phyloP scores from a whole-genome alignment of 2,113 vertebrate species.

The Piprites chloris region DNA sequence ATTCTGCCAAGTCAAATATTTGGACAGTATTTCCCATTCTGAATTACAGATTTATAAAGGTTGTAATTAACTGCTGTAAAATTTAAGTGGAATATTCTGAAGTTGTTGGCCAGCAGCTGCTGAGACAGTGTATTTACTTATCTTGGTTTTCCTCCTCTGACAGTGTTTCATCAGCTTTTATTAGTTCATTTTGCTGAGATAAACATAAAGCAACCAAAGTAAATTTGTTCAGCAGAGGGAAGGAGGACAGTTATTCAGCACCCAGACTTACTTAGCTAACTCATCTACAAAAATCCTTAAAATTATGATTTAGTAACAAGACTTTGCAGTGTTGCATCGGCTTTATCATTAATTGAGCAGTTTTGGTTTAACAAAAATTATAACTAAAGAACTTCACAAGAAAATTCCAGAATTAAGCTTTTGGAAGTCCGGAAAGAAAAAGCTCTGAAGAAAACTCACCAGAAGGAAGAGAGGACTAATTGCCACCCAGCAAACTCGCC shows the following conservation, averaged over 20 bases:
- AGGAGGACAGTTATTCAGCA: background rate
- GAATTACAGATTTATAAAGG: background rate
- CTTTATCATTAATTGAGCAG: background rate
- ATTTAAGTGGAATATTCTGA: background rate
- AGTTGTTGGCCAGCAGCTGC: background rate
- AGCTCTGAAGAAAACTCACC: constrained; percentile 76
- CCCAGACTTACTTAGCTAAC: background rate
- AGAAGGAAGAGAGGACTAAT: constrained; percentile 93
- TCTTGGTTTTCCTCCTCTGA: background rate
- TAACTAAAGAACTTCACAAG: background rate
- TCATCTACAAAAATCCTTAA: background rate
- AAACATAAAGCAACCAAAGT: background rate
- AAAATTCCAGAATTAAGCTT: background rate
- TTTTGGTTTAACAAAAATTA: background rate
- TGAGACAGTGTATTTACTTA: background rate
- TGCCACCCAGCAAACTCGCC: constrained; percentile 92
- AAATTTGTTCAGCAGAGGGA: background rate
- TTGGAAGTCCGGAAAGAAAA: background rate
- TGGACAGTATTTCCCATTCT: background rate
- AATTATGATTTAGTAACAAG: background rate
- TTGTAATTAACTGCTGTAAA: background rate
- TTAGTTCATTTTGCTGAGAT: constrained; percentile 26
- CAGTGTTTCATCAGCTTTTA: background rate
- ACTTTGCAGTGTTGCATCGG: background rate
- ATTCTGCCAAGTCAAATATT: background rate